Percentiles rank a stretch among this genome's conserved stretches.
These are phyloP conservation scores for Montipora capricornis DNA, from an alignment of 64 coral and sea anemone genomes.

Conservation along the genomic window DNA sequence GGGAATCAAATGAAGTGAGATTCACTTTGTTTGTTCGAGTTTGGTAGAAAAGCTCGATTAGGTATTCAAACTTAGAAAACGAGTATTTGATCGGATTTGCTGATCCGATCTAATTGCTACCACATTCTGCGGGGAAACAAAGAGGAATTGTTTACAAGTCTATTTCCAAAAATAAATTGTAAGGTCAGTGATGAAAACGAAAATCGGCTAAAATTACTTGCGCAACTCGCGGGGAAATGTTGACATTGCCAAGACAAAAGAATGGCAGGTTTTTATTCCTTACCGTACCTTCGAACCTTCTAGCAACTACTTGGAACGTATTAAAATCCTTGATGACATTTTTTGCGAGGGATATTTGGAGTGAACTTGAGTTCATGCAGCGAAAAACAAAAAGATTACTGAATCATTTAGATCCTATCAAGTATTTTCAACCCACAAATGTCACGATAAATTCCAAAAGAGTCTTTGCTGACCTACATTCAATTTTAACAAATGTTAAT, in stretches of 20 bases:
- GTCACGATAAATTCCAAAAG: slow-evolving; percentile 13
- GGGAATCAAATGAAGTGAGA: background rate
- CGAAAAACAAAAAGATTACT: background rate
- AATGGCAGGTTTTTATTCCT: background rate
- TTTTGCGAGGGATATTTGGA: background rate
- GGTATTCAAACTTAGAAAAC: too few species aligned
- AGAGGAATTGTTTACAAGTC: background rate
- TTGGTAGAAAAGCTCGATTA: too few species aligned
- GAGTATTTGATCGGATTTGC: background rate
- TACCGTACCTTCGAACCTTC: background rate
- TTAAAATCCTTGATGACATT: background rate
- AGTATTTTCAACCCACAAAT: background rate
- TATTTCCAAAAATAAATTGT: slow-evolving; percentile 1
- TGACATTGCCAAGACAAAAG: too few species aligned
- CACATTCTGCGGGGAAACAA: background rate
- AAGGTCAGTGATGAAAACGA: background rate
- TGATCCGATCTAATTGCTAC: slow-evolving; percentile 22
- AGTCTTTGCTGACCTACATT: background rate
- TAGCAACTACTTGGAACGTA: background rate
- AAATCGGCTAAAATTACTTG: background rate
- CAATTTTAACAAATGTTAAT: slow-evolving; percentile 26
- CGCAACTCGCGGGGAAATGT: background rate
- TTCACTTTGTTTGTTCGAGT: too few species aligned
- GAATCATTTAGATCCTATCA: background rate
- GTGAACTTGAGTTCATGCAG: background rate